Evolutionary conservation across 53 echinoderm and acorn worm species (phyloP), one percentile per base, ranked within the genome.

Genomic region (Temnopleurus reevesii): DNA sequence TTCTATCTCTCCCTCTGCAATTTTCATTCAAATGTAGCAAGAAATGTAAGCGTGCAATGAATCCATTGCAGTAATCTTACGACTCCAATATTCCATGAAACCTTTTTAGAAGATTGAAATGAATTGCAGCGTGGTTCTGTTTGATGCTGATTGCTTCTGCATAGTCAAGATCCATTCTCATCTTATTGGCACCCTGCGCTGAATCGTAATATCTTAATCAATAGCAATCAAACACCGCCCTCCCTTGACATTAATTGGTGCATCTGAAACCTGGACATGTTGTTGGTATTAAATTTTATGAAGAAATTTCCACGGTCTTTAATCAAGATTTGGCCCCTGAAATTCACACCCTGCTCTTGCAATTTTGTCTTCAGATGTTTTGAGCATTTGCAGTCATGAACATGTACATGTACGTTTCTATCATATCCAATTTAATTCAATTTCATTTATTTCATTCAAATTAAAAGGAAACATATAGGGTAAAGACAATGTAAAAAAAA

Each of bases 161-260:
- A n/a, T n/a, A n/a, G 71, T 71, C 8, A 17, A 71, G 71, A 71
- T 71, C 38, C 71, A 71, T 38, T 71, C 71, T n/a, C 4, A 33
- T 25, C 64, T 64, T 31, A 31, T 64, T 64, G 64, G 23, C 13
- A 55, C 12, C 71, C 71, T 41, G 23, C 29, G 5, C 56, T 55
- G 83, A 53, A 83, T 83, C 55, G 33, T 38, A 83, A 83, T 83
- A 35, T 23, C 53, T 53, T 83, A 83, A 83, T 83, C 83, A 83
- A 53, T 55, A 35, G 83, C 36, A 55, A 83, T 55, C 83, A 35
- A 55, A 83, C 55, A 36, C 83, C 36, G 35, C 36, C 55, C 55
- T 77, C 80, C 80, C 51, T 29, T 80, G 46, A 18, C 51, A 47
- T 25, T 80, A 80, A 80, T 80, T 80, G 80, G 46, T 80, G 19